phyloP scores from a whole-genome alignment of 2,797 vertebrate species.

The Fundulus diaphanus region DNA sequence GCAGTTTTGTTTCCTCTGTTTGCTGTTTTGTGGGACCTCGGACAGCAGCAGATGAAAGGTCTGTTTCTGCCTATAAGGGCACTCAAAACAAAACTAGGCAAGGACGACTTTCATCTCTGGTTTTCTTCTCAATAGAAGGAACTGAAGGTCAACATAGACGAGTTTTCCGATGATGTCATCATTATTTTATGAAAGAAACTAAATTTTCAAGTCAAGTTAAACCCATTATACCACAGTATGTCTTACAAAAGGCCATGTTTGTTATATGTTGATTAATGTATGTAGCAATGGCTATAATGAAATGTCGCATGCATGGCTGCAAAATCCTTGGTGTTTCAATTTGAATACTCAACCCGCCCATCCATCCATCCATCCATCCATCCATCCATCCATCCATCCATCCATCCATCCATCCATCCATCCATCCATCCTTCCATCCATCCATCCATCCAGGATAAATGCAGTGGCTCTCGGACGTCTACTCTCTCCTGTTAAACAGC shows the following conservation, averaged over 20 bases:
- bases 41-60: background rate
- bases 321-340: no score
- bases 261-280: background rate
- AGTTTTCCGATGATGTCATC: background rate
- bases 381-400: no score
- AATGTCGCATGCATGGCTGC: no score
- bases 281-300: no score
- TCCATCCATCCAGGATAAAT: no score
- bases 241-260: background rate
- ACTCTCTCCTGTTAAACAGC: no score
- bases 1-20: background rate
- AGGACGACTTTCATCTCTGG: background rate
- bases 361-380: no score
- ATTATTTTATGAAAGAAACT: background rate
- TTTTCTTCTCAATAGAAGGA: background rate
- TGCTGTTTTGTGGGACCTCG: background rate
- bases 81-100: background rate
- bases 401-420: no score
- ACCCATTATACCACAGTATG: background rate
- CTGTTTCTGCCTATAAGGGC: no score
- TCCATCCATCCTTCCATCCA: no score
- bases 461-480: no score
- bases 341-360: no score
- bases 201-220: background rate
- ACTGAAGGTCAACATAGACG: background rate